Base-by-base conservation (phyloP, 2,797 vertebrate genomes). In the Gallinago nigripennis region DNA sequence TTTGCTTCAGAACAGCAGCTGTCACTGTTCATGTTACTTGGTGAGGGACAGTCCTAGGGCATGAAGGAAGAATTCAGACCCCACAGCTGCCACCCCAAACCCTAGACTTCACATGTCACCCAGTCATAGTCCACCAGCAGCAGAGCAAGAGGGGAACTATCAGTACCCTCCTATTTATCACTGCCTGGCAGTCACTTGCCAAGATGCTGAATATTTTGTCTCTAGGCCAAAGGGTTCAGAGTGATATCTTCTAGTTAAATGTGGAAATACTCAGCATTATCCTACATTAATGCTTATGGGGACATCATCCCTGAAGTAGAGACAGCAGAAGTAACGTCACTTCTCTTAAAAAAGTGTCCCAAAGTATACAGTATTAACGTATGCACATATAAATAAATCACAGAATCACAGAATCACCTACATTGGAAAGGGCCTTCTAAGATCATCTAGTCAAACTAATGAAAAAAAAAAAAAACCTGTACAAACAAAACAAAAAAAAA, bases 1-100 rank as follows among this genome's bases (percentile, higher is more conserved):
- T 77, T 63, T 85, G 11, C 23, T 77, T 93, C 64, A 50, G 61
- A 93, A 51, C 11, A 54, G 11, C 75, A 79, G 21, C 16, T 82
- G 33, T 72, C 19, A 79, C 12, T 3, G 4, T 28, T 23, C 37
- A 54, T 0, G 0, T 68, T 78, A 73, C 19, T 46, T 69, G n/a
- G 25, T 70, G 11, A 1, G 16, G 27, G 41, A 70, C 25, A 73
- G 51, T 37, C 28, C 56, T 79, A 31, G 25, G 53, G 15, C 15
- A 48, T 18, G 4, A 50, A n/a, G 41, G 20, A 53, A 18, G 27
- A 81, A 53, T 46, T 86, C 0, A 0, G n/a, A 61, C 24, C 9
- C 12, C 1, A 0, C 24, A 51, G 6, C 12, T 69, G 48, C 82
- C 31, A 71, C 5, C 37, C 10, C 25, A 68, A 60, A 50, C 6